phyloP scores from a whole-genome alignment of 2,113 vertebrate species.

The Ceratotherium simum region DNA sequence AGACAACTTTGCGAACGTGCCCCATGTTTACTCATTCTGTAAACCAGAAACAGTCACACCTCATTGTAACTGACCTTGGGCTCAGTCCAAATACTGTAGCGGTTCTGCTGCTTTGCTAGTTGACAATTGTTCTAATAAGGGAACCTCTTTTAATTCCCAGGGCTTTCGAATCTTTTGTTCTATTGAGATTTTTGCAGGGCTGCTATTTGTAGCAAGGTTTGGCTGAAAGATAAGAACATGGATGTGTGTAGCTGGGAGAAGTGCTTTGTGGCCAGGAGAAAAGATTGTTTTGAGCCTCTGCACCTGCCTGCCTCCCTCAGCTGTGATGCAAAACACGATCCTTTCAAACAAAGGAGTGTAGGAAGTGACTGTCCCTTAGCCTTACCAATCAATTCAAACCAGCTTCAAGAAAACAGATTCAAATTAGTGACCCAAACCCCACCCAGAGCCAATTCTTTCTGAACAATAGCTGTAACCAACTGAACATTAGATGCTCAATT shows the following conservation, averaged over 20 bases:
- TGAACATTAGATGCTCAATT: background rate
- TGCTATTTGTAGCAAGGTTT: background rate
- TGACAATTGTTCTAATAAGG: background rate
- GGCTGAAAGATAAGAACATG: background rate
- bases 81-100: background rate
- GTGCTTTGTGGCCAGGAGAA: background rate
- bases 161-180: background rate
- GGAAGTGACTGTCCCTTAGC: background rate
- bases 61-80: background rate
- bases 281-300: conserved; percentile 5
- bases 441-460: background rate
- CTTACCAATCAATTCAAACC: conserved; percentile 10
- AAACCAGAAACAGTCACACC: background rate
- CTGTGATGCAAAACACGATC: background rate
- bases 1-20: background rate
- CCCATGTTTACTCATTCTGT: background rate
- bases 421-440: background rate
- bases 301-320: background rate
- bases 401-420: conserved; percentile 33
- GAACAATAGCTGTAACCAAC: background rate
- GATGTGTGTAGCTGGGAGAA: background rate
- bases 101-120: background rate
- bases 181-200: background rate
- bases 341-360: conserved; percentile 13
- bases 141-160: background rate